Evolutionary conservation across 2,797 vertebrate genomes (phyloP).

Genomic region (Lycodopsis pacificus): DNA sequence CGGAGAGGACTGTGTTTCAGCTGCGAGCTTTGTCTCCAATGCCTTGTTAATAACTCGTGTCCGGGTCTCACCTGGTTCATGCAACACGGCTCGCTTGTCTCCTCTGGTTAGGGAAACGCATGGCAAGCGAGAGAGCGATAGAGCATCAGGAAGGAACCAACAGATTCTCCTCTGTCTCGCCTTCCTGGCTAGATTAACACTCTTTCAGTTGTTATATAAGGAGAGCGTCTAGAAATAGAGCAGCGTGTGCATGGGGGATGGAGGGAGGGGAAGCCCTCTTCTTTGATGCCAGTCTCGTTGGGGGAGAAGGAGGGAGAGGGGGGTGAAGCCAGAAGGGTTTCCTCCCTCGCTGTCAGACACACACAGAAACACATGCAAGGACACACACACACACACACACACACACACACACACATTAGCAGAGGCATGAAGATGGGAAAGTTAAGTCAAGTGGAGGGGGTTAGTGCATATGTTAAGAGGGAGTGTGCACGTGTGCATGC

Average conservation of each 20-base stretch:
- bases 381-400: constrained; percentile 8
- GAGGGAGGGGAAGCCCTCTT: constrained; percentile 77
- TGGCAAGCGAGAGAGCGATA: constrained; percentile 30
- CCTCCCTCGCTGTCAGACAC: constrained; percentile 58
- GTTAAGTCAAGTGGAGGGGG: constrained; percentile 10
- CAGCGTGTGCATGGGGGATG: constrained; percentile 53
- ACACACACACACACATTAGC: constrained; percentile 3
- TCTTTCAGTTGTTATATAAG: constrained; percentile 79
- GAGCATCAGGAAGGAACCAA: constrained; percentile 72
- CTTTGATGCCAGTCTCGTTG: constrained; percentile 70
- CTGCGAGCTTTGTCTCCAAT: constrained; percentile 24
- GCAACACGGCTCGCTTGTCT: constrained; percentile 50
- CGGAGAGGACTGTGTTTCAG: constrained; percentile 23
- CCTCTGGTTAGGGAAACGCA: constrained; percentile 55
- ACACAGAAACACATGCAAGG: neutral
- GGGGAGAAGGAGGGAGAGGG: constrained; percentile 4
- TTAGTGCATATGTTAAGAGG: constrained; percentile 21
- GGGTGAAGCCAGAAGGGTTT: constrained; percentile 70
- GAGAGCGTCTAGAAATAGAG: constrained; percentile 77
- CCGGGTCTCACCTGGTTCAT: constrained; percentile 67
- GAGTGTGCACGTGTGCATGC: constrained; percentile 19
- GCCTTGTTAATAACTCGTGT: constrained; percentile 48
- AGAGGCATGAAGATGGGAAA: constrained; percentile 13
- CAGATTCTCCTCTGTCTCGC: constrained; percentile 79
- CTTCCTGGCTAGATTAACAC: constrained; percentile 74